Evolutionary conservation across 2,113 vertebrate species (phyloP), one percentile per base, ranked within the genome.

Genomic region (Hippolais icterina): DNA sequence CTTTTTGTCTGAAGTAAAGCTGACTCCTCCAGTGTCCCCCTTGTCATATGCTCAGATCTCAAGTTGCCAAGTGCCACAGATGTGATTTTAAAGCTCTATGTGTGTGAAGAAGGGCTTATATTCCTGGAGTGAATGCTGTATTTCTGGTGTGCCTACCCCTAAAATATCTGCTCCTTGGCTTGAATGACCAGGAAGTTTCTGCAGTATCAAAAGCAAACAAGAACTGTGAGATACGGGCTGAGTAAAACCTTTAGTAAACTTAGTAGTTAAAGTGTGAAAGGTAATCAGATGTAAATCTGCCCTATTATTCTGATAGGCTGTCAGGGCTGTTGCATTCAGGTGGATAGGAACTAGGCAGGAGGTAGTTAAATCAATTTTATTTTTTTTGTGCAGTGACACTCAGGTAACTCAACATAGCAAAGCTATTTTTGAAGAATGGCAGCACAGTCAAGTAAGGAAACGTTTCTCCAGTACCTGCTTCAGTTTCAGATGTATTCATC

Each of bases 201-300:
- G 59, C 82, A 77, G 79, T 96, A 96, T 96, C 95, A 91, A 95
- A 95, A 91, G 60, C 90, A 97, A 97, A 97, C 94, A 97, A 79
- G 37, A 84, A 37, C 53, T 16, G 56, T 56, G 88, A 87, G 94
- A 95, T 97, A 95, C 0, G 41, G 76, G 57, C 56, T 12, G 86
- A 92, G 93, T 80, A 95, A 95, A 95, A 72, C 96, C 96, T 94
- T 96, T 46, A 78, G 95, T 86, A 96, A 97, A 96, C 95, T 86
- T 85, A 33, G 57, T 72, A 90, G 80, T 89, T 96, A 87, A 93
- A 94, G 94, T 92, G 85, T 78, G 96, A 95, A 92, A 96, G 91
- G 81, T 96, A 87, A 95, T 94, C 88, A 60, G 69, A 59, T 1
- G 9, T 91, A 81, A 96, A 89, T 75, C 77, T 91, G 90, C 78